phyloP scores from a whole-genome alignment of 2,797 vertebrate species.

The Malurus leucopterus region DNA sequence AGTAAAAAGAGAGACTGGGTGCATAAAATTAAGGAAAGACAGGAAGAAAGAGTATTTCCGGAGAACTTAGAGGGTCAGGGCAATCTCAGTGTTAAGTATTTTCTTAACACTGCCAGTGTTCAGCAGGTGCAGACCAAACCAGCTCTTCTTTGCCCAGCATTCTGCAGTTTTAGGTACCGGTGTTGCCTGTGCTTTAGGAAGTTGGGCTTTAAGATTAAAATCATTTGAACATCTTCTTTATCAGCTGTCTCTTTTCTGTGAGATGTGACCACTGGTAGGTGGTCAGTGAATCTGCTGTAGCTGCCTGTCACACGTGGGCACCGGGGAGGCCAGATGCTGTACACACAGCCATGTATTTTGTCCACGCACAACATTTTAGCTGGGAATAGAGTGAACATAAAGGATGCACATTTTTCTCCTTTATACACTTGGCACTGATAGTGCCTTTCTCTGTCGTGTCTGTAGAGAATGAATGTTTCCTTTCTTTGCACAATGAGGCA shows the following conservation, averaged over 20 bases:
- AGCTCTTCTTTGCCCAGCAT: neutral
- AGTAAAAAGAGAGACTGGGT: neutral
- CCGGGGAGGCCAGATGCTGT: neutral
- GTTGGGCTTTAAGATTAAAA: neutral
- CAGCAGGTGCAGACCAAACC: neutral
- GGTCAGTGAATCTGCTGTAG: neutral
- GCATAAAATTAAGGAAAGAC: neutral
- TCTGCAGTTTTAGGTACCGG: neutral
- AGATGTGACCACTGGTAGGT: no score
- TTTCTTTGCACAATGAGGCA: neutral
- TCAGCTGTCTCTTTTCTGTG: neutral
- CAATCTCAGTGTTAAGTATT: no score
- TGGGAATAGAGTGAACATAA: neutral
- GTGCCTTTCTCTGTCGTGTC: neutral
- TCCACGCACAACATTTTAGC: neutral
- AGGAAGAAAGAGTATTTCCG: neutral
- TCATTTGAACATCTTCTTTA: neutral
- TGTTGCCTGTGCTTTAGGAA: neutral
- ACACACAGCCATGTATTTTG: rapidly evolving
- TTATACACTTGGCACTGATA: neutral
- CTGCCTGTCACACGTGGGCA: neutral
- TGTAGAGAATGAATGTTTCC: neutral
- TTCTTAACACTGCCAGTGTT: neutral
- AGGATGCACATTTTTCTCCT: neutral
- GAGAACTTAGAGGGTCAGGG: neutral